A percentile compares a stretch with the other conserved stretches of the same genome.
phyloP scores from a whole-genome alignment of 2,888 invertebrate genomes.

The Rhyacophila evoluta region DNA sequence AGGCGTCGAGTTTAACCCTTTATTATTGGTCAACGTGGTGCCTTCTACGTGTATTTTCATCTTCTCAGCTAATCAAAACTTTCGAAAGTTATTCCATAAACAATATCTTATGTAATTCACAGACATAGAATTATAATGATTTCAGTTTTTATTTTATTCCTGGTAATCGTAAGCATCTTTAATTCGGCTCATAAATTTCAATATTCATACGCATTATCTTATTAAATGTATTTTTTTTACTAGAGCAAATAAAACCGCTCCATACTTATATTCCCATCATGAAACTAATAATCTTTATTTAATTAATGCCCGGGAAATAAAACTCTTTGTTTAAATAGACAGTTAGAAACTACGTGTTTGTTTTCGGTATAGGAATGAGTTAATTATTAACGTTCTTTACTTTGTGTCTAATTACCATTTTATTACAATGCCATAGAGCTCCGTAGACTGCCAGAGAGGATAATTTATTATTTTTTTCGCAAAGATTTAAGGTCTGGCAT shows the following conservation, averaged over 20 bases:
- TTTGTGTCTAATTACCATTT: constrained; percentile 14
- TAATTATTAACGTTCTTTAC: constrained; percentile 8
- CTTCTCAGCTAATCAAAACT: too few relatives aligned
- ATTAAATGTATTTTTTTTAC: not conserved
- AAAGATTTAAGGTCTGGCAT: not conserved
- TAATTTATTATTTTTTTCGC: constrained; percentile 20
- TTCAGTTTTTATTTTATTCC: too few relatives aligned
- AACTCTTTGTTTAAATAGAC: constrained; percentile 19
- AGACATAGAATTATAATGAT: too few relatives aligned
- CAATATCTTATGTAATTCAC: too few relatives aligned
- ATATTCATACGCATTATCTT: not conserved
- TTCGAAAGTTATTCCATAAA: too few relatives aligned
- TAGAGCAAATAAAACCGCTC: not conserved
- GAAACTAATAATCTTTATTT: not conserved
- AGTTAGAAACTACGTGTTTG: not conserved
- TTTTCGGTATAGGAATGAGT: not conserved
- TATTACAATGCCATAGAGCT: not conserved
- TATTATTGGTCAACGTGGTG: too few relatives aligned
- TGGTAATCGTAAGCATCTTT: not conserved
- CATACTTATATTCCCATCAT: constrained; percentile 11
- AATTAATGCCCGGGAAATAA: constrained; percentile 19
- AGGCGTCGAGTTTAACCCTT: too few relatives aligned
- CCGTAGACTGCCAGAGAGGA: not conserved
- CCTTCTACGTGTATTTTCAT: too few relatives aligned
- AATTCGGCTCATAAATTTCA: constrained; percentile 19